Percentiles rank a stretch among this genome's conserved stretches.
These are phyloP conservation scores for Drosophila kokeensis DNA, from an alignment of 2,888 invertebrate genomes.

Conservation along the genomic window DNA sequence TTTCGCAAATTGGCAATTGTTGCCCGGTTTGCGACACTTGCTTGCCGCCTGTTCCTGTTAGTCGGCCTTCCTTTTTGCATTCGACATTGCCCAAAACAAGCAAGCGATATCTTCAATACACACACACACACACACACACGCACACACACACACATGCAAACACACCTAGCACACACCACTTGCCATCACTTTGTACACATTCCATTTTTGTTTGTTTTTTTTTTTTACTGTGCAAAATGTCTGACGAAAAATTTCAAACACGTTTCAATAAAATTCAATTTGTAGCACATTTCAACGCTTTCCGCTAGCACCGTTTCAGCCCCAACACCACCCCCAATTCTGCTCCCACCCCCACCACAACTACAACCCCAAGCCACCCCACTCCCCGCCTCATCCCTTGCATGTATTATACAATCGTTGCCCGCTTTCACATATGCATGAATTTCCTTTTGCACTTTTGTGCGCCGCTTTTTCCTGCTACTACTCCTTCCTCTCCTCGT, in stretches of 20 bases:
- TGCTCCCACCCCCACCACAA: neutral
- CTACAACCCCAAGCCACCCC: constrained; percentile 2
- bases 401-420: constrained; percentile 13
- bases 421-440: constrained; percentile 75
- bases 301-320: constrained; percentile 54
- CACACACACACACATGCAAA: neutral
- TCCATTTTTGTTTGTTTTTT: neutral
- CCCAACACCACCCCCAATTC: constrained; percentile 12
- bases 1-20: constrained; percentile 56
- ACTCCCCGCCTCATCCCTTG: neutral
- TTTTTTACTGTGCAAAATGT: constrained; percentile 42
- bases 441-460: constrained; percentile 78
- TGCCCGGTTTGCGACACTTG: constrained; percentile 62
- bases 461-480: constrained; percentile 20
- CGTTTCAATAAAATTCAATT: constrained; percentile 81
- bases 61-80: constrained; percentile 54
- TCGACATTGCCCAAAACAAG: constrained; percentile 73
- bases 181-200: neutral
- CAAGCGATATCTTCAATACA: constrained; percentile 50
- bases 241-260: constrained; percentile 79
- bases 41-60: constrained; percentile 31
- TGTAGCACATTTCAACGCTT: constrained; percentile 81
- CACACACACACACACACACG: neutral
- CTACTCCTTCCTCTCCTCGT: neutral
- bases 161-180: neutral